A percentile compares a stretch with the other conserved stretches of the same genome.
Evolutionary conservation across 2,797 vertebrate genomes (phyloP).

Genomic region (Sitta carolinensis): DNA sequence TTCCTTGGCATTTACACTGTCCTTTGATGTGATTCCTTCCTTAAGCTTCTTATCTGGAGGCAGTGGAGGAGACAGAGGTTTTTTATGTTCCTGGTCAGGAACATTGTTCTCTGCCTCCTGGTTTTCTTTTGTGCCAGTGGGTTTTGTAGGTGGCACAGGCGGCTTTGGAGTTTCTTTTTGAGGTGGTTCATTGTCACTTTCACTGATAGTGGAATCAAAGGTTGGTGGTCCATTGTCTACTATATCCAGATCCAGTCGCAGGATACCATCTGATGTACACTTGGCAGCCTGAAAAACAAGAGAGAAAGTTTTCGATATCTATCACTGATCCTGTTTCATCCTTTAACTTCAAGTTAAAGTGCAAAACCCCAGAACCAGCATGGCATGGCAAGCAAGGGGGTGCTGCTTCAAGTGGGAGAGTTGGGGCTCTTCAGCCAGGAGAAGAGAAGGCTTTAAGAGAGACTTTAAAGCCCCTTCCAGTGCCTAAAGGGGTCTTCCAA

Average conservation of each 20-base stretch:
- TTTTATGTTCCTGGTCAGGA: conserved; percentile 41
- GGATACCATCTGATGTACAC: conserved; percentile 84
- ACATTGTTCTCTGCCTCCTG: conserved; percentile 10
- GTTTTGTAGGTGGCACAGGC: conserved; percentile 77
- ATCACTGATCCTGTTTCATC: not conserved
- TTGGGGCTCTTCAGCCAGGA: not conserved
- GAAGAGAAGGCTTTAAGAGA: not conserved
- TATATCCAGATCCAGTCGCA: conserved; percentile 86
- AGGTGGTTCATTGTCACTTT: conserved; percentile 31
- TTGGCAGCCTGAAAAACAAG: conserved; percentile 80
- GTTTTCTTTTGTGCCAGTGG: conserved; percentile 46
- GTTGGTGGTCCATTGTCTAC: conserved; percentile 76
- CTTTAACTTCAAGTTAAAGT: not conserved
- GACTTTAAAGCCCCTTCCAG: not conserved
- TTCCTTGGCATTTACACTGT: not conserved
- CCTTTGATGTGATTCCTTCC: conserved; percentile 17
- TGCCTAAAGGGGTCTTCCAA: not conserved
- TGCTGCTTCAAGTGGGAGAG: not conserved
- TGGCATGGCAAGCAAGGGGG: not conserved
- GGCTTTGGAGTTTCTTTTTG: conserved; percentile 70
- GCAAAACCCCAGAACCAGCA: not conserved
- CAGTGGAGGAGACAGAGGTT: conserved; percentile 58
- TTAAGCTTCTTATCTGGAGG: conserved; percentile 75
- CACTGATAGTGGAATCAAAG: conserved; percentile 23
- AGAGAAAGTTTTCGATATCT: not conserved